Percentiles rank a stretch among this genome's conserved stretches.
These are phyloP conservation scores for Stichodactyla mertensii DNA, from an alignment of 64 coral and sea anemone genomes.

Conservation along the genomic window DNA sequence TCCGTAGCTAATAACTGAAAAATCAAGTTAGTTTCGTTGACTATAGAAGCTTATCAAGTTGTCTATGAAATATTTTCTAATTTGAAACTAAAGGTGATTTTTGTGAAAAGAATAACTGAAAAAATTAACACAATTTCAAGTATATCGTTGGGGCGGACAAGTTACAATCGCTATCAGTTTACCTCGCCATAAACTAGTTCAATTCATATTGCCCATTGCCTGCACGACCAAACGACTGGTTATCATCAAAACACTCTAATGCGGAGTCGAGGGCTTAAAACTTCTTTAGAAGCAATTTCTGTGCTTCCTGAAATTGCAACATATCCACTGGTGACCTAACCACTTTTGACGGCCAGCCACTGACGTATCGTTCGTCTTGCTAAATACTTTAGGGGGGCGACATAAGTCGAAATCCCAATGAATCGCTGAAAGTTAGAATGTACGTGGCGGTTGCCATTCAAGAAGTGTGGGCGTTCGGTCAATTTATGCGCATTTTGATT, in stretches of 20 bases:
- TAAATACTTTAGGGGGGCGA: not conserved
- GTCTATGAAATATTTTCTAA: not conserved
- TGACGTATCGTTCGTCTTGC: not conserved
- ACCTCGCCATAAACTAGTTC: not conserved
- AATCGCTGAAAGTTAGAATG: not conserved
- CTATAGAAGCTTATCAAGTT: too few species aligned
- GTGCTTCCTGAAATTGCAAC: not conserved
- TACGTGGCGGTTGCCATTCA: constrained; percentile 12
- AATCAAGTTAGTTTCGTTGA: too few species aligned
- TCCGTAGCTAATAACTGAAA: not conserved
- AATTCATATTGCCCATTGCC: not conserved
- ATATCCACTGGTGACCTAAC: not conserved
- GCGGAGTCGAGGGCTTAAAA: not conserved
- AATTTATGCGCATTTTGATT: constrained; percentile 28
- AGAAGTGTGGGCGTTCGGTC: not conserved
- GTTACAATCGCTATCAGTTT: not conserved
- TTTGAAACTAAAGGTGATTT: not conserved
- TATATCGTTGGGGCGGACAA: not conserved
- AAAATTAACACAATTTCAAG: not conserved
- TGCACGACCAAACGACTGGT: not conserved
- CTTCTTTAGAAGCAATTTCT: not conserved
- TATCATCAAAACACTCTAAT: not conserved
- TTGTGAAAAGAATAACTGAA: not conserved
- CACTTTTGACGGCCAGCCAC: not conserved
- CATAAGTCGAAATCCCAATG: not conserved